phyloP scores from a whole-genome alignment of 2,888 invertebrate species.

The Nemotelus pantherinus region DNA sequence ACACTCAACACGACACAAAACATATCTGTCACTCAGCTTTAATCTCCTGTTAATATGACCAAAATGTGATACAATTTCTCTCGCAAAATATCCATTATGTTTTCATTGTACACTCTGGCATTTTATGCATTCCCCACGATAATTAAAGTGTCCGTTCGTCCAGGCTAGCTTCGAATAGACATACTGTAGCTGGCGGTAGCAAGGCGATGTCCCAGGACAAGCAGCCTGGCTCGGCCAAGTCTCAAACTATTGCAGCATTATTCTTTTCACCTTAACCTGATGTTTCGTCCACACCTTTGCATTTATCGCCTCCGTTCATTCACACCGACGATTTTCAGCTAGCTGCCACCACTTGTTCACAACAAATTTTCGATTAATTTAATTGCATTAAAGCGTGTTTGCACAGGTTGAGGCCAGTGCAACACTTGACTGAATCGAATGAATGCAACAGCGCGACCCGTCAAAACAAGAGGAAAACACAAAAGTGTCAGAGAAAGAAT shows the following conservation, averaged over 20 bases:
- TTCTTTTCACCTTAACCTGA: background rate
- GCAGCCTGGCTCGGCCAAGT: background rate
- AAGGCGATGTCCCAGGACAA: background rate
- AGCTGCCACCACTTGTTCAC: constrained; percentile 8
- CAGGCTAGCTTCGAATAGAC: constrained; percentile 27
- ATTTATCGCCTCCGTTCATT: background rate
- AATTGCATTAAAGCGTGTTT: constrained; percentile 30
- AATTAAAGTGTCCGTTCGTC: constrained; percentile 10
- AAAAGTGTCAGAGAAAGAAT: constrained; percentile 3
- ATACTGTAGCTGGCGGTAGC: background rate
- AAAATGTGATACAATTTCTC: constrained; percentile 3
- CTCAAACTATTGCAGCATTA: constrained; percentile 7
- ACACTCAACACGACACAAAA: background rate
- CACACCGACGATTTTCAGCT: background rate
- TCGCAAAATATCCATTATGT: background rate
- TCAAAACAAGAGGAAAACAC: constrained; percentile 9
- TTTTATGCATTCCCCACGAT: constrained; percentile 11
- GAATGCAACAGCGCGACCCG: constrained; percentile 31
- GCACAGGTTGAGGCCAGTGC: background rate
- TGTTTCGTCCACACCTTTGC: background rate
- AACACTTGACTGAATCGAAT: constrained; percentile 23
- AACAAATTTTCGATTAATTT: constrained; percentile 44
- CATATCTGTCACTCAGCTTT: constrained; percentile 13
- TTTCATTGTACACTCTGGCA: background rate
- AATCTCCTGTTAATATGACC: constrained; percentile 4